Base-by-base conservation (phyloP, 1,140 invertebrate species). In the Cecropterus lyciades region DNA sequence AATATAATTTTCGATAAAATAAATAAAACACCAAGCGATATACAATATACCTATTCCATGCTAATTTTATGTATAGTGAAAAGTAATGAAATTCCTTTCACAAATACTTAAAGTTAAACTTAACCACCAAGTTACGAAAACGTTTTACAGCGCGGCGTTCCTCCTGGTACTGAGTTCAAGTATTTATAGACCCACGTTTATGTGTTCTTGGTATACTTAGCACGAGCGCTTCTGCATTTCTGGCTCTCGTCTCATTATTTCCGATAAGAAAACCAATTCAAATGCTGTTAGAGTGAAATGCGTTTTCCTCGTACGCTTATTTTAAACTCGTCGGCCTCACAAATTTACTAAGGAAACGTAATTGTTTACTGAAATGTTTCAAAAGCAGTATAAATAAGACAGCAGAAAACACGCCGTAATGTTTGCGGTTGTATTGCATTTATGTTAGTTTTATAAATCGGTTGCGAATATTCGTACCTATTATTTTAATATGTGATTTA, bases 221-320 rank as follows among this genome's bases (percentile, higher is more conserved):
- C 13, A 40, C 10, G 11, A 51, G 8, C 20, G 24, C n/a, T n/a
- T 16, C 15, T 27, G 20, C 20, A 51, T 24, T 51, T 20, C 48
- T 51, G 48, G 48, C 48, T 20, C 17, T 13, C 48, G 48, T 27
- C 48, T 51, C 20, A 51, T 27, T 51, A 51, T 24, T 48, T 27
- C 48, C 20, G 48, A 51, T 51, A 51, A 51, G 48, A 51, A 27
- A 33, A 33, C 30, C 48, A 27, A 51, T 51, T 51, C 48, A 24
- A 51, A 27, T 27, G 6, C 48, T 2, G 24, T 27, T 51, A 13
- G 48, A 24, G n/a, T 27, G 3, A 14, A 51, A 51, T 27, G 20
- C n/a, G 6, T 51, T 51, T 51, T 51, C 48, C 20, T 51, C 20
- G 48, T 27, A 33, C 9, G 30, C 30, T 33, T 33, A 51, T 51